Percentiles rank a stretch among this genome's conserved stretches.
These are phyloP conservation scores for Diarsia mendica DNA, from an alignment of 2,888 invertebrate genomes.

Conservation along the genomic window DNA sequence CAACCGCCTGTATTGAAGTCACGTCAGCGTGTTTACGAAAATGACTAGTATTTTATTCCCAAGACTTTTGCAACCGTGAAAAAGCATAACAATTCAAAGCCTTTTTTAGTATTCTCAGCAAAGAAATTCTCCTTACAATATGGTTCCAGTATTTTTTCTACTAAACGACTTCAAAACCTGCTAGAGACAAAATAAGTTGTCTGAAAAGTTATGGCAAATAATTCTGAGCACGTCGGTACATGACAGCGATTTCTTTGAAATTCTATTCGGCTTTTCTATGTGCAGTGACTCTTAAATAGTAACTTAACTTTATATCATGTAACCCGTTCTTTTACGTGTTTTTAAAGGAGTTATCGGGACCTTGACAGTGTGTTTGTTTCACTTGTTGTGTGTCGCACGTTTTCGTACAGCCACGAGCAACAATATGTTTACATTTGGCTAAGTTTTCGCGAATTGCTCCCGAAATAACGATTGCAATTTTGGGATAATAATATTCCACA, in stretches of 20 bases:
- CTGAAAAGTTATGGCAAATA: slow-evolving; percentile 40
- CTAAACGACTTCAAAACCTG: slow-evolving; percentile 50
- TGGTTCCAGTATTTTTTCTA: slow-evolving; percentile 33
- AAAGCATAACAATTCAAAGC: slow-evolving; percentile 23
- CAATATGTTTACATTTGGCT: too few relatives aligned
- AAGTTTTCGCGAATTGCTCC: too few relatives aligned
- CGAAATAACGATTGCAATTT: too few relatives aligned
- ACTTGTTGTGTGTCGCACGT: neutral
- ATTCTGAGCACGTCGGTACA: slow-evolving; percentile 60
- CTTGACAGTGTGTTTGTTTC: slow-evolving; percentile 20
- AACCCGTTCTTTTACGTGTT: slow-evolving; percentile 14
- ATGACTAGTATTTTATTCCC: slow-evolving; percentile 18
- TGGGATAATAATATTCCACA: too few relatives aligned
- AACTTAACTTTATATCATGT: slow-evolving; percentile 16
- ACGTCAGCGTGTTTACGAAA: slow-evolving; percentile 7
- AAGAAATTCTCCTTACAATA: slow-evolving; percentile 31
- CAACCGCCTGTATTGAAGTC: slow-evolving; percentile 8
- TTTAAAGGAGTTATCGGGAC: slow-evolving; percentile 13
- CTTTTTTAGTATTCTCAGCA: slow-evolving; percentile 28
- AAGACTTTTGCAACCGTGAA: slow-evolving; percentile 1
- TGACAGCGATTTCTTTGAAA: slow-evolving; percentile 65
- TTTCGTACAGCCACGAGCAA: neutral
- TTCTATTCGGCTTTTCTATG: slow-evolving; percentile 56
- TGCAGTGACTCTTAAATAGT: slow-evolving; percentile 53
- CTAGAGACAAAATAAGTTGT: slow-evolving; percentile 45